A percentile compares a stretch with the other conserved stretches of the same genome.
phyloP scores from a whole-genome alignment of 1,140 invertebrate species.

The Lordiphosa stackelbergi region DNA sequence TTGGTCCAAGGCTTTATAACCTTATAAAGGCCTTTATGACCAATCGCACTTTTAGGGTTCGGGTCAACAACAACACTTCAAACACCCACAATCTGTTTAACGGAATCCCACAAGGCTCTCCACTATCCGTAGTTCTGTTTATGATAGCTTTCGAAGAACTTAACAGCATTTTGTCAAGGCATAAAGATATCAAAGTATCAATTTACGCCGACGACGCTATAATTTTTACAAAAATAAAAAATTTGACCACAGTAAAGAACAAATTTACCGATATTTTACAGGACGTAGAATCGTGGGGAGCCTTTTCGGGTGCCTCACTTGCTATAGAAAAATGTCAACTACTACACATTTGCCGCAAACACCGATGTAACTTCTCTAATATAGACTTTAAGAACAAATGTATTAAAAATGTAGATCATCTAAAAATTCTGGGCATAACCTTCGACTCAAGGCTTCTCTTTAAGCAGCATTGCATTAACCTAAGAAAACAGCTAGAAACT shows the following conservation, averaged over 20 bases:
- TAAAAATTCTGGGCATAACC: no score
- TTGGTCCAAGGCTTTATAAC: slow-evolving; percentile 18
- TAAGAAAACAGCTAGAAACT: neutral
- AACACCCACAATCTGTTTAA: slow-evolving; percentile 12
- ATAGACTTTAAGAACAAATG: slow-evolving; percentile 11
- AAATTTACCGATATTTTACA: slow-evolving; percentile 8
- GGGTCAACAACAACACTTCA: slow-evolving; percentile 12
- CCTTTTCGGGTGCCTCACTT: slow-evolving; percentile 8
- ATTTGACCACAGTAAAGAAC: neutral
- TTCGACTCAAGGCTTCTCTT: no score
- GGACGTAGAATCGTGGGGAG: slow-evolving; percentile 7
- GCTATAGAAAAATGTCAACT: slow-evolving; percentile 12
- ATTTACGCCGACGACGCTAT: slow-evolving; percentile 25
- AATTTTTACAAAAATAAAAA: slow-evolving; percentile 23
- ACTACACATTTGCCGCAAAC: slow-evolving; percentile 5
- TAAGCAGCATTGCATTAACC: no score
- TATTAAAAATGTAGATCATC: neutral
- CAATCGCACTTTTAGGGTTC: no score
- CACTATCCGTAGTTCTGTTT: slow-evolving; percentile 27
- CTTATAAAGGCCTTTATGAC: no score
- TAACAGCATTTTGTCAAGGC: slow-evolving; percentile 10
- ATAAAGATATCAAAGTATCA: slow-evolving; percentile 16
- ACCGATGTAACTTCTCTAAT: neutral
- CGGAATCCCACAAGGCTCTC: slow-evolving; percentile 27
- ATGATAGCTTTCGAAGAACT: slow-evolving; percentile 29